These are phyloP conservation scores for Drosophila carrolli DNA, from an alignment of 1,140 invertebrate species.

Conservation along the genomic window DNA sequence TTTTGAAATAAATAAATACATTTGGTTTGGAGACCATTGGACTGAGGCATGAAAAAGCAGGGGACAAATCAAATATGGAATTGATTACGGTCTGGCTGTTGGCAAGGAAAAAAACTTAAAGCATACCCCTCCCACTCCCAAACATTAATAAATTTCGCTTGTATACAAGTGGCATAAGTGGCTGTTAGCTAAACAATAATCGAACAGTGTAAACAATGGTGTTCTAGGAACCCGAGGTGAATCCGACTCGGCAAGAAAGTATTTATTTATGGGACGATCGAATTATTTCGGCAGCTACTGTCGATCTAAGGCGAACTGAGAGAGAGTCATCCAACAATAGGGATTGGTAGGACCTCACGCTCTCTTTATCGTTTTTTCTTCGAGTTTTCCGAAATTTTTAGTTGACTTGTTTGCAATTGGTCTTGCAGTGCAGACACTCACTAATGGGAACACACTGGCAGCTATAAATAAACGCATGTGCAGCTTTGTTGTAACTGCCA, in stretches of 20 bases:
- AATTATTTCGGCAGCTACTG: background rate
- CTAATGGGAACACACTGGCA: constrained; percentile 20
- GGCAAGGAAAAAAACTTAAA: background rate
- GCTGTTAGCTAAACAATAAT: constrained; percentile 32
- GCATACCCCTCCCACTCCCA: background rate
- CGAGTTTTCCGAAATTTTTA: constrained; percentile 3
- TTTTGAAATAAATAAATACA: constrained; percentile 26
- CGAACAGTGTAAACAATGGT: constrained; percentile 23
- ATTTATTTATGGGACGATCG: constrained; percentile 14
- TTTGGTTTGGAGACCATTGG: background rate
- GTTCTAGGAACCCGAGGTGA: constrained; percentile 16
- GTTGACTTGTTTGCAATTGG: background rate
- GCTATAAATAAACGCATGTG: constrained; percentile 29
- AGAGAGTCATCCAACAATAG: background rate
- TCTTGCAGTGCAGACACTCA: constrained; percentile 1
- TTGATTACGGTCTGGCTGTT: constrained; percentile 8
- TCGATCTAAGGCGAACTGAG: too few species aligned
- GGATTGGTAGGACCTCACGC: background rate
- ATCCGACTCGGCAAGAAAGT: constrained; percentile 27
- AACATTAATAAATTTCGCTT: constrained; percentile 9
- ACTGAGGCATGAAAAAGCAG: constrained; percentile 14
- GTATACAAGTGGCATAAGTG: constrained; percentile 29
- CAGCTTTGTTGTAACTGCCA: constrained; percentile 9
- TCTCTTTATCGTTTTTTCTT: background rate
- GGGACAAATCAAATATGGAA: constrained; percentile 17